Base-by-base conservation (phyloP, 2,113 vertebrate genomes). In the Myotis yumanensis region DNA sequence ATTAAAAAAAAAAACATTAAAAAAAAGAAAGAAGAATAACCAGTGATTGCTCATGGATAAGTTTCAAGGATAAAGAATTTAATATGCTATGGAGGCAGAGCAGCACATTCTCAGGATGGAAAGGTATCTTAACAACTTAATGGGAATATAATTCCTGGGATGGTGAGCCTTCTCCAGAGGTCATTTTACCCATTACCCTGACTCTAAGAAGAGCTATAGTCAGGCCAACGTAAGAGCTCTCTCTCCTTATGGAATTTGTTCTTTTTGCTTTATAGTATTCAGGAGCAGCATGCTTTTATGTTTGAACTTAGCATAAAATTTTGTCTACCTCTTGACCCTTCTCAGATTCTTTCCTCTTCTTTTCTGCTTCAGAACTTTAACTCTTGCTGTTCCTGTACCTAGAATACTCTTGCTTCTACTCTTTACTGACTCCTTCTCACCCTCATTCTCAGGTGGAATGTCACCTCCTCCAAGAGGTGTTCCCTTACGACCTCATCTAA, bases 11-110 rank as follows among this genome's bases (percentile, higher is more conserved):
- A 80, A 51, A 69, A 15, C 0, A 30, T 40, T 57, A 93, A 40
- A 40, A 94, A 40, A 94, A 91, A 82, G 52, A 77, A 93, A 95
- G 54, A 89, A 88, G 22, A 93, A 89, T 40, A 90, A 90, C 75
- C 17, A 87, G 54, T 66, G 46, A 82, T 92, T 48, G 69, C n/a
- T 93, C 30, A 20, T 68, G 81, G 51, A 14, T 80, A 88, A 77
- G 15, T 85, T 90, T 92, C 62, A 91, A 73, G 43, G 57, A 75
- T 75, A 73, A 88, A 88, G 18, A 93, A 90, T 94, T 95, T 86
- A 87, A 76, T 92, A 89, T 96, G 72, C 71, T 81, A 68, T 92
- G 64, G 64, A 87, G 48, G 4, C 43, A 86, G 20, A 83, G 52
- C n/a, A 89, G 43, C 15, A 54, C 15, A 22, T 43, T 85, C 7